phyloP scores from a whole-genome alignment of 1,140 invertebrate genomes.

The Caenorhabditis tropicalis region DNA sequence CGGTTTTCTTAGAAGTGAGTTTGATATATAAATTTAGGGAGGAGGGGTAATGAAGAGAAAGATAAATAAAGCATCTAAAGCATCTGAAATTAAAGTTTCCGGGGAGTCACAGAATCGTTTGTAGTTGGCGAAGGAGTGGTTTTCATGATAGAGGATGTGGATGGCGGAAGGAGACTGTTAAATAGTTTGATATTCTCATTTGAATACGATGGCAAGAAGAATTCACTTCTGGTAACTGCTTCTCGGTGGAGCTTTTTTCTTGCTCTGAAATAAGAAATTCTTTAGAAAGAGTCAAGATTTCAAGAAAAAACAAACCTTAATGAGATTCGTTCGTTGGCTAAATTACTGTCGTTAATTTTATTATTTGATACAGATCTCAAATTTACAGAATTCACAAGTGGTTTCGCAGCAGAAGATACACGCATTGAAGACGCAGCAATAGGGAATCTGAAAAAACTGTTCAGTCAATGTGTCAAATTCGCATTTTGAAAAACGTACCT shows the following conservation, averaged over 20 bases:
- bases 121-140: not conserved
- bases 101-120: not conserved
- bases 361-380: slow-evolving; percentile 13
- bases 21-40: not conserved
- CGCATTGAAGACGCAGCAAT: slow-evolving; percentile 29
- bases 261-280: not conserved
- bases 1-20: not conserved
- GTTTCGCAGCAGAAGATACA: not conserved
- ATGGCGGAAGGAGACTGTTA: slow-evolving; percentile 25
- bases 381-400: not conserved
- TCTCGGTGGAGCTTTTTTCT: slow-evolving; percentile 34
- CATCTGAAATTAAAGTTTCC: not conserved
- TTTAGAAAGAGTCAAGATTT: no score
- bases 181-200: slow-evolving; percentile 39
- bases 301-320: not conserved
- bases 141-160: slow-evolving; percentile 1
- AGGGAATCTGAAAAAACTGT: not conserved
- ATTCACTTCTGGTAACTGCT: slow-evolving; percentile 20
- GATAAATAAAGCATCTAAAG: not conserved
- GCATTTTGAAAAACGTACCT: not conserved
- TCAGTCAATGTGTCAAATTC: not conserved
- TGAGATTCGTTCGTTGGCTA: slow-evolving; percentile 24
- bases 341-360: not conserved
- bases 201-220: slow-evolving; percentile 31
- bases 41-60: not conserved